Base-by-base conservation (phyloP, 2,797 vertebrate genomes). In the Scleropages formosus region DNA sequence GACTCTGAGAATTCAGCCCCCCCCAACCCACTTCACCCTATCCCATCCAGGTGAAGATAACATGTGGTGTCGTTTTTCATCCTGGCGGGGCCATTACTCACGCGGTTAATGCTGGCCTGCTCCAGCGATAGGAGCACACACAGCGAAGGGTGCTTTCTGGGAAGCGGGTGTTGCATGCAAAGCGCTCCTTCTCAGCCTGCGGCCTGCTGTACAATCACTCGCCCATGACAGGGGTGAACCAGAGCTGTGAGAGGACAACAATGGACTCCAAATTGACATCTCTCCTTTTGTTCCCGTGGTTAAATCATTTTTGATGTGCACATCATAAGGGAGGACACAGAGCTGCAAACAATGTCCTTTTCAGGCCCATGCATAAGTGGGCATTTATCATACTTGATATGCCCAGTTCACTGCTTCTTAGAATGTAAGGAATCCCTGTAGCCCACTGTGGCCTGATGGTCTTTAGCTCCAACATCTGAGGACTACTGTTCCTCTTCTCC, bases 51-150 rank as follows among this genome's bases (percentile, higher is more conserved):
- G 88, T 91, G 88, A 90, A 88, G 87, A 86, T 90, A 89, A 89
- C 89, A 89, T 84, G 86, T 88, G 88, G 89, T 91, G 88, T 91
- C 88, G 89, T 92, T 92, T 91, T 91, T 93, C 91, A 92, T 88
- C 87, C 84, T 91, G 90, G 88, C 89, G 91, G 89, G 77, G 85
- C 85, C 87, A 92, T 93, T 92, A 90, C 89, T 93, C 92, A 91
- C 90, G 83, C 87, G 87, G 88, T 92, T 92, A 92, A 88, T 84
- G 80, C 86, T 86, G 77, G 87, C 90, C 86, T 86, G 82, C 85
- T 87, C 87, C 84, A 86, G 90, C 90, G 88, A 91, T 89, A 84
- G 77, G 88, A 84, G 87, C 87, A 87, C 88, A 88, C 88, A 80
- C 76, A 80, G 84, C 76, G 80, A 77, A 80, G 80, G 68, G 24